Base-by-base conservation (phyloP, 2,113 vertebrate genomes). In the Pyxicephalus adspersus region DNA sequence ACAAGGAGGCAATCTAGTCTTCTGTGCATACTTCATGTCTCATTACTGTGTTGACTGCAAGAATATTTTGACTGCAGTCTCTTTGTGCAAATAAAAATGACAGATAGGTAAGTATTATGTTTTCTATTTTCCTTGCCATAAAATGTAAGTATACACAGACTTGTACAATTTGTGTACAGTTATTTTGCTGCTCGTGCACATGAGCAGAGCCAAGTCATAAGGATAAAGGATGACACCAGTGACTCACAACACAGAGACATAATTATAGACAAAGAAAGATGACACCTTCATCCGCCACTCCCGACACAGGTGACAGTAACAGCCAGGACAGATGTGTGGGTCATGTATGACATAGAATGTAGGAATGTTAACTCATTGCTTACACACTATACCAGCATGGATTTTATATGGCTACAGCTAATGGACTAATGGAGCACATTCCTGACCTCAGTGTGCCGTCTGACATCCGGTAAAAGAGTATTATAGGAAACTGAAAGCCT, bases 161-260 rank as follows among this genome's bases (percentile, higher is more conserved):
- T 13, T 19, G 0, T 15, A 22, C 20, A 22, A 34, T 0, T 61
- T 61, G 58, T 61, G n/a, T 25, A 20, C 23, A 61, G 11, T 58
- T 61, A 3, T 22, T 61, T 61, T 25, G 9, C 13, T 13, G n/a
- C 9, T 61, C 26, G 58, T 16, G 58, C 26, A 61, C 23, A 26
- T 2, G 11, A 61, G 58, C 22, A 25, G 23, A 74, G 15, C 3
- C 3, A 5, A 11, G 9, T 23, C 28, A 77, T 64, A 38, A 64
- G 13, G 29, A 38, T 70, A 55, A 55, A 9, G 61, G 23, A 63
- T 9, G 22, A 18, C 25, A 51, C 45, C 38, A 55, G 68, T 81
- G 79, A 81, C 16, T 81, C 79, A 81, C 34, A 22, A 25, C 22
- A 72, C 45, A 19, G 3, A 73, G 45, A n/a, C 26, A 65, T 81